Percentiles rank a stretch among this genome's conserved stretches.
phyloP scores from a whole-genome alignment of 2,888 invertebrate species.

The Andrena chrysosceles region DNA sequence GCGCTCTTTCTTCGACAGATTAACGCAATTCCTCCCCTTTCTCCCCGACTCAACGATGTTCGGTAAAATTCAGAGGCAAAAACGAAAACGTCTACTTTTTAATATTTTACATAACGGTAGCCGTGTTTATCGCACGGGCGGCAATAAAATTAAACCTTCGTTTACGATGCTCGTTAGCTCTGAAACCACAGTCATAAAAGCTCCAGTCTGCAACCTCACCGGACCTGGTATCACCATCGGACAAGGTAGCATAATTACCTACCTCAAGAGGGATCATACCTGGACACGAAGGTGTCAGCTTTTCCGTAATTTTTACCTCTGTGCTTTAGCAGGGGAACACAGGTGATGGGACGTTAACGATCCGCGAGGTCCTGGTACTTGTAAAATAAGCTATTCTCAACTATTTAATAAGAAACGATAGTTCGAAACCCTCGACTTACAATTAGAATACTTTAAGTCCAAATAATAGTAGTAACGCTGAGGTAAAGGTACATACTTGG shows the following conservation, averaged over 20 bases:
- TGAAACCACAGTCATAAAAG: slow-evolving; percentile 72
- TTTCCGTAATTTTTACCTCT: slow-evolving; percentile 4
- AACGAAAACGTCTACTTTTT: background rate
- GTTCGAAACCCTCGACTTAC: background rate
- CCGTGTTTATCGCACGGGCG: slow-evolving; percentile 20
- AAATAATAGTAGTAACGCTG: too few relatives aligned
- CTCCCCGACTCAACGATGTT: background rate
- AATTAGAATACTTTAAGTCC: too few relatives aligned
- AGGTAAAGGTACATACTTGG: too few relatives aligned
- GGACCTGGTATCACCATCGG: slow-evolving; percentile 13
- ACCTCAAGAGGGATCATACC: slow-evolving; percentile 28
- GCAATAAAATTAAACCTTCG: slow-evolving; percentile 61
- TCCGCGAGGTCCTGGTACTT: background rate
- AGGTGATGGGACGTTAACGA: slow-evolving; percentile 19
- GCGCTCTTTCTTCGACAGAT: slow-evolving; percentile 9
- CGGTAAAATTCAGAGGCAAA: background rate
- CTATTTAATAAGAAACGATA: too few relatives aligned
- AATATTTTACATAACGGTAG: slow-evolving; percentile 27
- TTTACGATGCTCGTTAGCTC: slow-evolving; percentile 71
- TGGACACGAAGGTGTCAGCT: background rate
- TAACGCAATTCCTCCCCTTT: slow-evolving; percentile 14
- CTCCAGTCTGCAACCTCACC: background rate
- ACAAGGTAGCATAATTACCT: slow-evolving; percentile 21
- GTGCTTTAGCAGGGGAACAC: background rate
- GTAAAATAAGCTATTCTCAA: background rate